Evolutionary conservation across 2,888 invertebrate species (phyloP), one percentile per base, ranked within the genome.

Genomic region (Nebria brevicollis): DNA sequence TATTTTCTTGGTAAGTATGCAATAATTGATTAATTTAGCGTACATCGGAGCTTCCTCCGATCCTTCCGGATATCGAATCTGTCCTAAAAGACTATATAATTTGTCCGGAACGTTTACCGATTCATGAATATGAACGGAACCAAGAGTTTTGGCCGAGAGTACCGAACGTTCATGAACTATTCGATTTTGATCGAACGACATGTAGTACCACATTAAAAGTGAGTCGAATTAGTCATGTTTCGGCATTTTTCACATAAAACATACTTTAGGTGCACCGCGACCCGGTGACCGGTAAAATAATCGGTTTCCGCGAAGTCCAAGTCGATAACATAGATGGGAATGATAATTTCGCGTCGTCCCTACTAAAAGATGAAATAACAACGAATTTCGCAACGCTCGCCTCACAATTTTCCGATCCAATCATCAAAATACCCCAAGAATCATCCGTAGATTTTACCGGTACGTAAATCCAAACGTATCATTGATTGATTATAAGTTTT

Each of bases 211-310:
- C 90, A 0, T 86, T 92, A 68, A 91, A 90, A 86, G 92, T 91
- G 87, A 85, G 13, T 20, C 43, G 7, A 43, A 43, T 43, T 43
- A 20, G 0, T 20, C 20, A 1, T 20, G 20, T 20, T 20, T 20
- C 20, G 20, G 20, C 20, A 20, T 20, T 20, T 20, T 20, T 20
- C 20, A 20, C 20, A 0, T 1, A 20, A 20, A 43, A 43, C 43
- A 43, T 43, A 1, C 6, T 43, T 76, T 85, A 93, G 92, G 93
- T 94, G 2, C 91, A 94, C 83, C 90, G 97, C 85, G 94, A 97
- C 88, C 92, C 93, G 0, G 91, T 93, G 43, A 95, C 94, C 0
- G 97, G 97, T 5, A 91, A 94, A 87, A 93, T 97, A 82, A 89
- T 92, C 6, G 94, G 94, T 83, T 94, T 95, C 85, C 89, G 90